Conservation (phyloP, 2,888 invertebrate genomes). For the Nomada ferruginata region DNA sequence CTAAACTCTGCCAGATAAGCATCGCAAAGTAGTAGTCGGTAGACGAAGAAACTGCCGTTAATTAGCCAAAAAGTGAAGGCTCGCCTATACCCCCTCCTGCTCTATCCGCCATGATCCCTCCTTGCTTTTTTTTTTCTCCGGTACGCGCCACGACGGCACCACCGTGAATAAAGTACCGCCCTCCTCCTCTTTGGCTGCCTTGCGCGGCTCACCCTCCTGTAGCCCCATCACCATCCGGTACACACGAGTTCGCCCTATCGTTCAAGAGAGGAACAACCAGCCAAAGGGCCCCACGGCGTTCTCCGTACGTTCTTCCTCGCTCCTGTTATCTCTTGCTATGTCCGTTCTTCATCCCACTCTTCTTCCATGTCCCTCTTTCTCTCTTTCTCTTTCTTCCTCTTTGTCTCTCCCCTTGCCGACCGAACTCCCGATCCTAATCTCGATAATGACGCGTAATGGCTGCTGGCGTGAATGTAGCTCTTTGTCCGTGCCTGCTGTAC, state of each 20-base stretch:
- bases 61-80: slow-evolving; percentile 80
- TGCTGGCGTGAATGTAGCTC: slow-evolving; percentile 83
- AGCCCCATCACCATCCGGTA: slow-evolving; percentile 57
- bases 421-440: slow-evolving; percentile 83
- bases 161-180: slow-evolving; percentile 67
- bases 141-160: slow-evolving; percentile 64
- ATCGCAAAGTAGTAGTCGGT: slow-evolving; percentile 75
- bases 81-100: slow-evolving; percentile 36
- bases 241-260: slow-evolving; percentile 63
- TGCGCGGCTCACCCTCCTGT: slow-evolving; percentile 40
- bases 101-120: slow-evolving; percentile 7
- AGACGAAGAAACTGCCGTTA: slow-evolving; percentile 79
- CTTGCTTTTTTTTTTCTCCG: slow-evolving; percentile 52
- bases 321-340: slow-evolving; percentile 41
- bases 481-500: slow-evolving; percentile 79
- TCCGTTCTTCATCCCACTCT: not conserved
- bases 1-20: slow-evolving; percentile 77
- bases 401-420: slow-evolving; percentile 43
- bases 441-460: slow-evolving; percentile 84
- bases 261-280: slow-evolving; percentile 55
- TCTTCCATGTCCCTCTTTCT: slow-evolving; percentile 32
- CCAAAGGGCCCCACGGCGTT: slow-evolving; percentile 61
- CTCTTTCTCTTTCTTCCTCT: slow-evolving; percentile 1
- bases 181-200: slow-evolving; percentile 1
- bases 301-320: slow-evolving; percentile 41